Base-by-base conservation (phyloP, 2,888 invertebrate genomes). In the Orthonevra nobilis region DNA sequence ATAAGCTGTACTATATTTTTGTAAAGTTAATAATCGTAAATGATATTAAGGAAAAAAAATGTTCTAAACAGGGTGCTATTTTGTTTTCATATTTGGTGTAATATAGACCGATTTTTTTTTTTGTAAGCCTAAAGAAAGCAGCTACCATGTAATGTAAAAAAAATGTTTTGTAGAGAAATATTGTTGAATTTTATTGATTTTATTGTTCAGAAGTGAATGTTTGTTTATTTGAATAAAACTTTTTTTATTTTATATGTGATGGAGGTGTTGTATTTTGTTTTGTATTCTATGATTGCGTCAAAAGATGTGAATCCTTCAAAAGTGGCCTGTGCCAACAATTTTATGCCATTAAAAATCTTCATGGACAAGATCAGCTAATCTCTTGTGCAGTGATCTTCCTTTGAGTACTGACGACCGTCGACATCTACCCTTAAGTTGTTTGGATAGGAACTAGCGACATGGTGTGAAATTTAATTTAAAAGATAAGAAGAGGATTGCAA, bases 181-280 rank as follows among this genome's bases (percentile, higher is more conserved):
- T 79, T 79, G 79, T 79, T 79, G 79, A 79, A 73, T 79, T 79
- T 79, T 79, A 79, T 79, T 79, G 79, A 79, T 73, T 79, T 79
- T 79, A 79, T 79, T 73, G 79, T 79, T 79, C 73, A 79, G 73
- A 79, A 79, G 73, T 79, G 79, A 79, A 79, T 79, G 79, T 79
- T 79, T 79, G 79, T 79, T 79, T 79, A 79, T 79, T 79, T 79
- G 73, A 79, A 79, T 79, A 79, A 72, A n/a, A 79, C 34, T 63
- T 73, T 66, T 66, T 73, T 79, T 68, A 61, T 73, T 73, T 72
- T 79, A 68, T 50, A 79, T 63, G 50, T 68, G 68, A 56, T 61
- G 66, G 73, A 64, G 38, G 30, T 38, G n/a, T 79, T n/a, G 38
- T 10, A 2, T 46, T 56, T 56, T 32, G 30, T 61, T 61, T 19